Base-by-base conservation (phyloP, 2,888 invertebrate genomes). In the Chesias legatella region DNA sequence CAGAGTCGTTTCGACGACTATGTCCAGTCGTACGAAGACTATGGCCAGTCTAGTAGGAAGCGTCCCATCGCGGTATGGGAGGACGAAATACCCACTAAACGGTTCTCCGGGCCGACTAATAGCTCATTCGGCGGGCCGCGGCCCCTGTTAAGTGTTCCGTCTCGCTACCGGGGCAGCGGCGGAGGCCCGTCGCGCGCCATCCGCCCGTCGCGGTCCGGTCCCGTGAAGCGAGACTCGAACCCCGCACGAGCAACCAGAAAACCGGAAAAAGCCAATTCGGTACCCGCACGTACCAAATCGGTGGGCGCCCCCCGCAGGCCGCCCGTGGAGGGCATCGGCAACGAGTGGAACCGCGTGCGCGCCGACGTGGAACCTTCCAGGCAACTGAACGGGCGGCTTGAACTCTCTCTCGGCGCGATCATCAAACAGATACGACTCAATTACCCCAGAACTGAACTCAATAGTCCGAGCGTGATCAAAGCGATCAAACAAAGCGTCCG, bases 301-400 rank as follows among this genome's bases (percentile, higher is more conserved):
- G n/a, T n/a, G n/a, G n/a, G n/a, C n/a, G n/a, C n/a, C n/a, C n/a
- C n/a, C n/a, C n/a, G n/a, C n/a, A n/a, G n/a, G n/a, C n/a, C n/a
- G n/a, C n/a, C 63, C 7, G 9, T 10, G 27, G 10, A 35, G 21
- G 9, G 20, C 3, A 45, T 45, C 3, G 48, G 56, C 27, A 27
- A n/a, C 22, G 21, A 27, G 11, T 6, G 3, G n/a, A 34, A 38
- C 21, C 23, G 44, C 44, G 69, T 46, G 52, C 74, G 42, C 56
- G 52, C 29, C 53, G 66, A 73, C 53, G 43, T 50, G 17, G 54
- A 51, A 38, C 77, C 79, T 1, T 51, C 66, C 23, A 56, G 54
- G 25, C 70, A 71, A 51, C 43, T 79, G 50, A 61, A 48, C 13
- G 82, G 84, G 23, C 75, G 84, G n/a, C 50, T 86, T 40, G 84